Evolutionary conservation across 2,888 invertebrate species (phyloP), one percentile per base, ranked within the genome.

Genomic region (Saturnia pavonia): DNA sequence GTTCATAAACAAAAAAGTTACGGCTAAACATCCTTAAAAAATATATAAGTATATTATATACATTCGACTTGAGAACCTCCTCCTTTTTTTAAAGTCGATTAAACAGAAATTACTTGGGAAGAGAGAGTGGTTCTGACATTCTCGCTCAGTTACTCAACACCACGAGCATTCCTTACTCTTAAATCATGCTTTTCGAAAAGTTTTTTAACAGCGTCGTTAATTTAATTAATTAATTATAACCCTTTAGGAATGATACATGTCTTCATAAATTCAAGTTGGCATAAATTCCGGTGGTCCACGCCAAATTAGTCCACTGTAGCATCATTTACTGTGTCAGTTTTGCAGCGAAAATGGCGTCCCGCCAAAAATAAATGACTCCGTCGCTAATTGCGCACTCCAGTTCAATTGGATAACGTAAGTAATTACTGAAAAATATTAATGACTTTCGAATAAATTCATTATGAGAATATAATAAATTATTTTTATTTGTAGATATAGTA

Each of bases 341-440:
- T 40, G 9, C 34, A 40, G 19, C 6, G 16, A 65, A 40, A 40
- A 65, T 65, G 65, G 65, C 65, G n/a, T 65, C 9, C 19, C 40
- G 65, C 65, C 40, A 65, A 40, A 65, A 60, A 60, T 27, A 25
- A 60, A 65, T n/a, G 63, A 40, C 40, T 65, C 34, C n/a, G n/a
- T 65, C 40, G 65, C 19, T 65, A 65, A 65, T 65, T 65, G 65
- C 40, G 65, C 65, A n/a, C n/a, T 65, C 40, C 19, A 40, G 40
- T 65, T 65, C 19, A 65, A 65, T 65, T 65, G 22, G 19, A 40
- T 19, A 65, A 65, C 40, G n/a, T 40, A 25, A 65, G 65, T 65
- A 65, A 65, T 65, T 65, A 40, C 40, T 65, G 3, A 9, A 40
- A 65, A 25, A 60, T 27, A 60, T 60, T 25, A 14, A 60, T 60